Base-by-base conservation (phyloP, 2,888 invertebrate genomes). In the Torymus texanus region DNA sequence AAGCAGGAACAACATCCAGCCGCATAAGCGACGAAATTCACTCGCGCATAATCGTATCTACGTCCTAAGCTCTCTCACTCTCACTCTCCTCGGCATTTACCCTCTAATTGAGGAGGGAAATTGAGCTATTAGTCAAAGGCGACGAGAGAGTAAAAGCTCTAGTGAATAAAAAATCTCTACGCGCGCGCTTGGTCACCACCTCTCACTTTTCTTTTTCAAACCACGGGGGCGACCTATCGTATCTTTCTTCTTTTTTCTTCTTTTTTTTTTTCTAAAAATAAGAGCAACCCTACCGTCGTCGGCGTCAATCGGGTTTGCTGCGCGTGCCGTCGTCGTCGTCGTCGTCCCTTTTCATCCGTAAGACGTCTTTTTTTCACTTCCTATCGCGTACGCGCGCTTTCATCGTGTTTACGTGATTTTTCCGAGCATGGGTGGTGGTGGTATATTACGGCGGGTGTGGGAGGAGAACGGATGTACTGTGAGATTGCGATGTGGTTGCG, bases 241-340 rank as follows among this genome's bases (percentile, higher is more conserved):
- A n/a, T 24, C 41, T 56, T 53, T 51, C 11, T 16, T 51, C 16
- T 29, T 3, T 51, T 53, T 16, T 61, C 16, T 29, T 11, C 51
- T 18, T 63, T 56, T 63, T 70, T 50, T 29, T 12, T 63, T 18
- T 70, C 58, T 65, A 70, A 59, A 65, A 71, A 77, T 65, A 65
- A 65, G 59, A 65, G 67, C 67, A 58, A 11, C 18, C 3, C n/a
- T 2, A 29, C 1, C 29, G 18, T 14, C 21, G 13, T 13, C 14
- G 8, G 3, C 12, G 55, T 56, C 29, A 41, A 55, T 71, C 71
- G 53, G 21, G 1, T 53, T 59, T 55, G 21, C 21, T 21, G 41
- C 41, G 41, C 41, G 41, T 8, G 41, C 8, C 41, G 41, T 41
- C 41, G 29, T 29, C 4, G 29, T 29, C 29, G 29, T 29, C 2